phyloP scores from a whole-genome alignment of 2,888 invertebrate species.

The Synanthedon tipuliformis region DNA sequence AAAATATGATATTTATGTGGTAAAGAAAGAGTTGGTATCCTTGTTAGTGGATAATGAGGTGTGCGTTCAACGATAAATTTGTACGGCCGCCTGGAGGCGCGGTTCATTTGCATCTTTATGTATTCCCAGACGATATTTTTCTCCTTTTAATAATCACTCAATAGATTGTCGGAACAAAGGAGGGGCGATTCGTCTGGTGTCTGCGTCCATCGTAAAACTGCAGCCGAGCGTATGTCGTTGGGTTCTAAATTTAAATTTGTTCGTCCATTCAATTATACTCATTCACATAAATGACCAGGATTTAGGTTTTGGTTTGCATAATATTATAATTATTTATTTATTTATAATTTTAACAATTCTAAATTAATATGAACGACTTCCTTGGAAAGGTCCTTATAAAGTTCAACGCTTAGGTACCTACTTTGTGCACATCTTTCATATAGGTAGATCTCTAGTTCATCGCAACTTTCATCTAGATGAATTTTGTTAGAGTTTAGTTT shows the following conservation, averaged over 20 bases:
- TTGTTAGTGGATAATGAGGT: slow-evolving; percentile 66
- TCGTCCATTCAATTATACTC: no score
- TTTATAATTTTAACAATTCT: no score
- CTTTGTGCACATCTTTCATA: no score
- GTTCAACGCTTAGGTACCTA: no score
- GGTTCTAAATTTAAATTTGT: slow-evolving; percentile 5
- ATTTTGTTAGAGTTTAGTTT: no score
- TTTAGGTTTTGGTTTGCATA: no score
- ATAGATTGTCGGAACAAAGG: slow-evolving; percentile 1
- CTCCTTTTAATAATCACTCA: slow-evolving; percentile 22
- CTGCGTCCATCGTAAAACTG: background rate
- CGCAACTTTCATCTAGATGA: no score
- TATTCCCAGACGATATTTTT: slow-evolving; percentile 29
- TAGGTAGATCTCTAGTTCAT: no score
- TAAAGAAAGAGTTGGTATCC: slow-evolving; percentile 59
- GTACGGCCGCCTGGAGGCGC: slow-evolving; percentile 55
- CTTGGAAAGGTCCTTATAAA: no score
- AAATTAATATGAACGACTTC: no score
- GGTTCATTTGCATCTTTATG: slow-evolving; percentile 60
- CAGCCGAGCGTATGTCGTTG: slow-evolving; percentile 2
- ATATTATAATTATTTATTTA: no score
- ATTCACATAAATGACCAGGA: no score
- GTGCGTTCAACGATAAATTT: slow-evolving; percentile 59
- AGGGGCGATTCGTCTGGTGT: slow-evolving; percentile 1
- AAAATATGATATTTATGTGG: slow-evolving; percentile 66